Conservation (phyloP, 2,113 vertebrate species). For the Petrocephalus microphthalmus region DNA sequence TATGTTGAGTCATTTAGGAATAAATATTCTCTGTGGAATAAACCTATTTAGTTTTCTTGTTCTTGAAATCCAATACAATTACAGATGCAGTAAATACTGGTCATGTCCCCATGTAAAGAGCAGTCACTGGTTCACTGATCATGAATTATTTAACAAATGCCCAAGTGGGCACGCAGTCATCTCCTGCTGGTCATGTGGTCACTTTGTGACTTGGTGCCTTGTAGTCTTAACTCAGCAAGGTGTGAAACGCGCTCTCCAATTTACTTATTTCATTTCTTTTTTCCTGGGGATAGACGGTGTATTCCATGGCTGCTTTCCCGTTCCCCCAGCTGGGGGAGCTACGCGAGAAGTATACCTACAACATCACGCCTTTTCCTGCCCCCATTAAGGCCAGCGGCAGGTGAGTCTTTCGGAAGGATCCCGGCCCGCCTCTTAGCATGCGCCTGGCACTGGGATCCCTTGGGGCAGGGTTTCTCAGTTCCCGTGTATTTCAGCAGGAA, state of each 20-base stretch:
- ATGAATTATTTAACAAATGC: neutral
- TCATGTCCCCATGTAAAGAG: neutral
- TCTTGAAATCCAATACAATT: neutral
- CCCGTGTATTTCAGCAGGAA: neutral
- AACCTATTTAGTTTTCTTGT: neutral
- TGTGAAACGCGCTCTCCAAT: neutral
- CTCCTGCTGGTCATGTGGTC: neutral
- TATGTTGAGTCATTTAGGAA: neutral
- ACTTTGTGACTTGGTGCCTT: neutral
- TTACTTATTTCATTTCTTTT: neutral
- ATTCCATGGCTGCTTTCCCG: constrained; percentile 90
- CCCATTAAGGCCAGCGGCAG: constrained; percentile 75
- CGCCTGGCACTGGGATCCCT: neutral
- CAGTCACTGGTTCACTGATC: neutral
- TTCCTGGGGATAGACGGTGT: constrained; percentile 72
- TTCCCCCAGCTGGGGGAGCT: constrained; percentile 92
- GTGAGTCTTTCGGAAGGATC: constrained; percentile 54
- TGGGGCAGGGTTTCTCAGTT: neutral
- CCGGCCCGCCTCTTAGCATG: neutral
- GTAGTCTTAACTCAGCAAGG: neutral
- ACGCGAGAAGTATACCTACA: constrained; percentile 97
- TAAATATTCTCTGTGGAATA: neutral
- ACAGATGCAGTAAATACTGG: neutral
- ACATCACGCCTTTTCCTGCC: constrained; percentile 93
- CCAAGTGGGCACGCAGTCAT: neutral